Evolutionary conservation across 2,797 vertebrate species (phyloP).

Genomic region (Urocyon cinereoargenteus): DNA sequence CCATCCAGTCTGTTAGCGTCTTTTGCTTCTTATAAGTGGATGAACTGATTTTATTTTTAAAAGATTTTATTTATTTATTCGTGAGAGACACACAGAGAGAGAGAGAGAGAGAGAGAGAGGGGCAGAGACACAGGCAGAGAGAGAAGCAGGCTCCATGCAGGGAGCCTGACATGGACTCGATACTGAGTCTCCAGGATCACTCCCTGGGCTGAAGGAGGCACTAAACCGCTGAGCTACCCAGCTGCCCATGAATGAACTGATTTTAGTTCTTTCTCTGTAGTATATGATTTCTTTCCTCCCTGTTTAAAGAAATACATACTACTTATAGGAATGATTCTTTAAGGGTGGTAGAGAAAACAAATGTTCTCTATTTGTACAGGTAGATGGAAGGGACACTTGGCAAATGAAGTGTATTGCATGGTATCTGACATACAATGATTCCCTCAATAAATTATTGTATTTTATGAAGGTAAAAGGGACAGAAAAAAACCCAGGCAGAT

Average conservation of each 20-base stretch:
- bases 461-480: background rate
- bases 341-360: background rate
- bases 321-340: background rate
- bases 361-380: background rate
- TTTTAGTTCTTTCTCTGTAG: slow-evolving; percentile 43
- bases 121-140: too few species aligned
- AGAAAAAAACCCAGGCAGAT: background rate
- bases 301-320: slow-evolving; percentile 30
- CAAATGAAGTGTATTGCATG: background rate
- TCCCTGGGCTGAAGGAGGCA: too few species aligned
- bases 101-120: too few species aligned
- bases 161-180: too few species aligned
- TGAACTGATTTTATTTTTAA: slow-evolving; percentile 47
- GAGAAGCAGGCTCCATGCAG: too few species aligned
- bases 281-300: background rate
- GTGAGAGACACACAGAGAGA: too few species aligned
- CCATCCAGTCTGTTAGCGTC: slow-evolving; percentile 75
- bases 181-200: too few species aligned
- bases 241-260: slow-evolving; percentile 58
- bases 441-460: background rate
- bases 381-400: background rate
- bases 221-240: too few species aligned
- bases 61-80: too few species aligned
- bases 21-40: slow-evolving; percentile 68
- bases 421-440: background rate